phyloP scores from a whole-genome alignment of 2,888 invertebrate species.

The Pseudolycoriella hygida region DNA sequence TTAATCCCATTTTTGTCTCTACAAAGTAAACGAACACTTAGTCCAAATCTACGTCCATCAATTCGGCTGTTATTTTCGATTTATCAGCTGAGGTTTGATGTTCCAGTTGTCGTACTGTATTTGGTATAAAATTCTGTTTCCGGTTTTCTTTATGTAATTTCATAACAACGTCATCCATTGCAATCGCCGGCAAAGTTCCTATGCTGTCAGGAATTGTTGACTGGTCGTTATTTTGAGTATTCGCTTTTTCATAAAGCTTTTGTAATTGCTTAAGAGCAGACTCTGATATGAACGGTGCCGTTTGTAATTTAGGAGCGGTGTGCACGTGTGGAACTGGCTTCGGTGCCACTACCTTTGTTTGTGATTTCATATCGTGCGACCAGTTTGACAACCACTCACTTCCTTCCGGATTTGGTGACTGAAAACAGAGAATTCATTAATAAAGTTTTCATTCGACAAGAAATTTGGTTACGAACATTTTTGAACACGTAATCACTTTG shows the following conservation, averaged over 20 bases:
- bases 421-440: not conserved
- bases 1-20: too few species aligned
- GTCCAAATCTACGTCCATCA: slow-evolving; percentile 31
- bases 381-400: slow-evolving; percentile 40
- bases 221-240: not conserved
- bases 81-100: slow-evolving; percentile 21
- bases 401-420: slow-evolving; percentile 31
- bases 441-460: slow-evolving; percentile 16
- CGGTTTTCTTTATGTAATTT: not conserved
- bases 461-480: not conserved
- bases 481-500: slow-evolving; percentile 14
- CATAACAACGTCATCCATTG: not conserved
- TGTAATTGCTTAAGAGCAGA: slow-evolving; percentile 24
- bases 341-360: slow-evolving; percentile 11
- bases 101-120: slow-evolving; percentile 18
- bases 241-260: slow-evolving; percentile 18
- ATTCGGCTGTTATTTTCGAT: slow-evolving; percentile 36
- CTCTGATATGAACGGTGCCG: slow-evolving; percentile 28
- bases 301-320: slow-evolving; percentile 15
- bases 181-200: slow-evolving; percentile 3
- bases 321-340: slow-evolving; percentile 4
- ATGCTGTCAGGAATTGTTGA: not conserved
- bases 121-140: slow-evolving; percentile 11
- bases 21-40: too few species aligned
- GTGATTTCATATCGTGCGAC: slow-evolving; percentile 36